phyloP scores from a whole-genome alignment of 2,113 vertebrate species.

The Sebastes fasciatus region DNA sequence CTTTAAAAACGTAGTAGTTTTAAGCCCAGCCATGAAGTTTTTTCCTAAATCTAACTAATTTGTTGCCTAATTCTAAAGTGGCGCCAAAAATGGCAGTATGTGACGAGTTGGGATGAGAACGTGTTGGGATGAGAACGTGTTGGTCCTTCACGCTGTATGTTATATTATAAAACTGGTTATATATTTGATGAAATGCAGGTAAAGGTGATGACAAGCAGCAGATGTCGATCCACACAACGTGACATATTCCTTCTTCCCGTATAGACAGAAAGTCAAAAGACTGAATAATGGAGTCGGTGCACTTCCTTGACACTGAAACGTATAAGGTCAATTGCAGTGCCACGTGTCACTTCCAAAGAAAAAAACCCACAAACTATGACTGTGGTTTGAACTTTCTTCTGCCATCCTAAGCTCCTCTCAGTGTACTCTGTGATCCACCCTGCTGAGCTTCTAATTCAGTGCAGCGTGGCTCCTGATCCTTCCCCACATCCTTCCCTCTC shows the following conservation, averaged over 20 bases:
- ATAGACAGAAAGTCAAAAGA: not conserved
- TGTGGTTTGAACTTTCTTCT: conserved; percentile 43
- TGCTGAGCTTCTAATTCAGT: conserved; percentile 56
- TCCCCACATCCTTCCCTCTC: conserved; percentile 29
- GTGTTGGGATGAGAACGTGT: no score
- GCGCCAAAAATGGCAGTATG: no score
- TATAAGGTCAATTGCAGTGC: not conserved
- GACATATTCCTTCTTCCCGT: not conserved
- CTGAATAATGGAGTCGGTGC: not conserved
- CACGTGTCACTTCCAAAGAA: conserved; percentile 5
- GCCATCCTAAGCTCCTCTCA: conserved; percentile 15
- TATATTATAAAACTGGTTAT: not conserved
- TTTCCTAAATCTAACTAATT: no score
- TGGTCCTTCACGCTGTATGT: not conserved
- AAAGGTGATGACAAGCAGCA: not conserved
- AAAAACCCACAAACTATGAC: conserved; percentile 46
- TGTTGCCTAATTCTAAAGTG: no score
- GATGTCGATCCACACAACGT: not conserved
- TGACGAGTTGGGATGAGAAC: no score
- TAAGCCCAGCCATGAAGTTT: no score
- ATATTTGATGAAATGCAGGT: not conserved
- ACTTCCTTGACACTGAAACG: not conserved
- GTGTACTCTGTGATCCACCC: conserved; percentile 61
- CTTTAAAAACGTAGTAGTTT: no score
- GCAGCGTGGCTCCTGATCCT: conserved; percentile 44